phyloP scores from a whole-genome alignment of 64 coral and sea anemone species.

The Astreopora myriophthalma region DNA sequence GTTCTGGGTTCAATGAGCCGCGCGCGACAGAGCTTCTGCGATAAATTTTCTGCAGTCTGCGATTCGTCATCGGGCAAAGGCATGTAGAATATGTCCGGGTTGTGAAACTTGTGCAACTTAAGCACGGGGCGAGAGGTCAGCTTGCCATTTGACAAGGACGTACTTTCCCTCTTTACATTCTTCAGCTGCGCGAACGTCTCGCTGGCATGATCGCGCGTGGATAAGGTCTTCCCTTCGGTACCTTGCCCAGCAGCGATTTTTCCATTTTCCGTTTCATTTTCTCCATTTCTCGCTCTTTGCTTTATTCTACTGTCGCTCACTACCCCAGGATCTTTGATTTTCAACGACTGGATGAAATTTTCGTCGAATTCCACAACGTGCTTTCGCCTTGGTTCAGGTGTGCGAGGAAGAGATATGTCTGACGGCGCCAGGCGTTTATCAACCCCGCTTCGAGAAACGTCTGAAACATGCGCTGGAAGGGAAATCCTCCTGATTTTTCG shows the following conservation, averaged over 20 bases:
- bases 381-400: neutral
- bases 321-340: neutral
- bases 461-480: constrained; percentile 24
- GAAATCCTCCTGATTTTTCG: constrained; percentile 49
- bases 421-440: neutral
- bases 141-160: neutral
- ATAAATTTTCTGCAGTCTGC: neutral
- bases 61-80: constrained; percentile 59
- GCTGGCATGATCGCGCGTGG: neutral
- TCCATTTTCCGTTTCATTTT: neutral
- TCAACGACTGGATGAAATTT: constrained; percentile 19
- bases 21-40: constrained; percentile 39
- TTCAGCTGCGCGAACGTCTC: neutral
- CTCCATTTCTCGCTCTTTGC: neutral
- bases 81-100: constrained; percentile 77
- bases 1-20: constrained; percentile 11
- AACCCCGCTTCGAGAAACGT: neutral
- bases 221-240: neutral
- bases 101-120: constrained; percentile 41
- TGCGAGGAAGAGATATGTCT: neutral
- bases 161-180: constrained; percentile 5
- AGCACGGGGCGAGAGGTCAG: neutral
- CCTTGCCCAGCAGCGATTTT: neutral
- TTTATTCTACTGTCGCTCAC: neutral
- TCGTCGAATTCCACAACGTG: constrained; percentile 10